phyloP scores from a whole-genome alignment of 2,113 vertebrate genomes.

The Callorhinus ursinus region DNA sequence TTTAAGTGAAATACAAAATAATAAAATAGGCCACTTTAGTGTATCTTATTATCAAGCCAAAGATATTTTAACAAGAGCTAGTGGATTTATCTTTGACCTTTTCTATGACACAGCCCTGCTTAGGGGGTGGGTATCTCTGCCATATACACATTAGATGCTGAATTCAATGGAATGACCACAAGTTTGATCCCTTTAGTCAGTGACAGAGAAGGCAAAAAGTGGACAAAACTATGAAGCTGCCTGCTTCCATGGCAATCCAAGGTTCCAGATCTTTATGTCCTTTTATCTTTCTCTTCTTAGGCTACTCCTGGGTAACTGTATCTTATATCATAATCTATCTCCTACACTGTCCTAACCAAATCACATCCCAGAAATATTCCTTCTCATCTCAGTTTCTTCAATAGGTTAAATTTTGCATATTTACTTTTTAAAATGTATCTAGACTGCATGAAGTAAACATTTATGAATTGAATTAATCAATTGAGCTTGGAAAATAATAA shows the following conservation, averaged over 20 bases:
- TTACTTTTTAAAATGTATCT: neutral
- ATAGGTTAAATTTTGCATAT: neutral
- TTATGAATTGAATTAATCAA: neutral
- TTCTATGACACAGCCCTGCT: neutral
- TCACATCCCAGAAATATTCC: neutral
- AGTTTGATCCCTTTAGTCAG: neutral
- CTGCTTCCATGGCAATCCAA: neutral
- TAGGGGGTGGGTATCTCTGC: neutral
- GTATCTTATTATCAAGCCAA: neutral
- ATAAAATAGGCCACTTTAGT: neutral
- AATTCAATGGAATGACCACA: neutral
- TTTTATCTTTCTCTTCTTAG: neutral
- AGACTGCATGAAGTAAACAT: neutral
- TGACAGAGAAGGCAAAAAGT: neutral
- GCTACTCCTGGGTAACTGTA: neutral
- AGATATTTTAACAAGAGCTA: neutral
- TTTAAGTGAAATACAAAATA: constrained; percentile 25
- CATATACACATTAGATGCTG: neutral
- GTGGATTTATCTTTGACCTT: constrained; percentile 3
- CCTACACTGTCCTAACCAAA: neutral
- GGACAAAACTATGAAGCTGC: neutral
- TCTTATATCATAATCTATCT: neutral
- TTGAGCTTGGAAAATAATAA: neutral
- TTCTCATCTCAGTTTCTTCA: neutral
- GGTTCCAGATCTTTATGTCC: neutral